Evolutionary conservation across 2,888 invertebrate species (phyloP), one percentile per base, ranked within the genome.

Genomic region (Nemotelus nigrinus): DNA sequence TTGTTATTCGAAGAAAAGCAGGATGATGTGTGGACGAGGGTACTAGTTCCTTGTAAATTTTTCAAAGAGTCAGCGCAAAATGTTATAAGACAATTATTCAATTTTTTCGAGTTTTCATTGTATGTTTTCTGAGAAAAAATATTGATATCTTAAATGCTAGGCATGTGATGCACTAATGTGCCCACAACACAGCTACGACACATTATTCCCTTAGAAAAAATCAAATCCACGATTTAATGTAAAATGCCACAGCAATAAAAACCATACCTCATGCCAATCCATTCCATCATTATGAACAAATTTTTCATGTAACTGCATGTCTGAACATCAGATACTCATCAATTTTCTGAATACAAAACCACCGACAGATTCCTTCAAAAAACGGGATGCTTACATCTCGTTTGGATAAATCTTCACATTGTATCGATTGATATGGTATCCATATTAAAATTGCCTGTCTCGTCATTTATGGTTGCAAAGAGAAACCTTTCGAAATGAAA

Each of bases 361-460:
- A 47, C 8, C n/a, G 25, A 10, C 39, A 25, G 2, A n/a, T 6
- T 57, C 10, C 63, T 55, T 43, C 55, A 10, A 70, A 70, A 70
- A 70, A 70, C 70, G 70, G 55, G 55, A 70, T 70, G 70, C 70
- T 70, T 70, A 70, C 70, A 55, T 70, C 70, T 70, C 70, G 70
- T 70, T 70, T 55, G 55, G 70, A 70, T 55, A 70, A 70, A 39
- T 55, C 55, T 70, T 70, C 55, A 70, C 70, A 70, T 70, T 70
- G 53, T 70, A 70, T 55, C 53, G 8, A 44, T 55, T 55, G 70
- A 70, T 70, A 70, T 70, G 70, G 70, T 55, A 43, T 55, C 53
- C 70, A 70, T 70, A 70, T 67, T 67, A 55, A 55, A 7, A 41
- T 25, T 55, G 25, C 44, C 8, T 70, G 47, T 25, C 41, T 60